phyloP scores from a whole-genome alignment of 2,113 vertebrate genomes.

The Heterotilapia buettikoferi region DNA sequence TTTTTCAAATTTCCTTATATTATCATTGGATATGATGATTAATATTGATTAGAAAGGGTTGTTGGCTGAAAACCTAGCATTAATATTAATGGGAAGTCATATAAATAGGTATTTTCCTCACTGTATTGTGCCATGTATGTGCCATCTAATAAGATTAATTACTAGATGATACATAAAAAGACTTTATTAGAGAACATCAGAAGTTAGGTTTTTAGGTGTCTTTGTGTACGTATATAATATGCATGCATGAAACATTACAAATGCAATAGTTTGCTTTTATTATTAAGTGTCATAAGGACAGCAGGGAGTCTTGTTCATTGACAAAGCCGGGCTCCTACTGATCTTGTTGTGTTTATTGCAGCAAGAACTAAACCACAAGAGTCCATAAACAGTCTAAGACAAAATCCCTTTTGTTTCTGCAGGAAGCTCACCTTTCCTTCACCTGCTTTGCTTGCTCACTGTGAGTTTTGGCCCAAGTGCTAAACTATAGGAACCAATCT shows the following conservation, averaged over 20 bases:
- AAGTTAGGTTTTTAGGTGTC: not conserved
- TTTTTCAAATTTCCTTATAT: not conserved
- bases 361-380: not conserved
- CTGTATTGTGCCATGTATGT: not conserved
- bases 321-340: not conserved
- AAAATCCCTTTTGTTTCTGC: not conserved
- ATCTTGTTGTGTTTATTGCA: not conserved
- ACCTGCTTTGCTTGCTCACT: not conserved
- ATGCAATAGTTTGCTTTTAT: not conserved
- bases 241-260: not conserved
- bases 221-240: not conserved
- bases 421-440: not conserved
- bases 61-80: not conserved
- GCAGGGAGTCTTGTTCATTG: not conserved
- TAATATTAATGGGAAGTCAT: not conserved
- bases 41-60: not conserved
- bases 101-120: not conserved
- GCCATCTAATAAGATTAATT: not conserved
- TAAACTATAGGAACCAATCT: not conserved
- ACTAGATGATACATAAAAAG: fast-evolving
- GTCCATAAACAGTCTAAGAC: not conserved
- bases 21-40: not conserved
- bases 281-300: not conserved
- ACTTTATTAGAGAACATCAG: not conserved
- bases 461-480: not conserved